Conservation (phyloP, 1,140 invertebrate species). For the Heliothis virescens region DNA sequence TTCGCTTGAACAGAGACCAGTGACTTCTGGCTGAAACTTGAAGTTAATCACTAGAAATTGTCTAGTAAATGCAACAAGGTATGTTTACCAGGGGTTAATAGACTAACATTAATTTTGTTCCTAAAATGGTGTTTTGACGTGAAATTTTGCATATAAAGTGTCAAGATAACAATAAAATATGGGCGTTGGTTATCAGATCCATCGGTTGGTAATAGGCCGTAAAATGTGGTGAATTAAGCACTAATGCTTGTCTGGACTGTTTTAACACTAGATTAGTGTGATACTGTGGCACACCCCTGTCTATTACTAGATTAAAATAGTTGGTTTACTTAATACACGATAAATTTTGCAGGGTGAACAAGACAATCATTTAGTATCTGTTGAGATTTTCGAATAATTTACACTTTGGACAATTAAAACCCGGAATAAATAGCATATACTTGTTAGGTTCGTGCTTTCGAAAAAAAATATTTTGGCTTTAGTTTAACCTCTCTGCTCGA, state of each 20-base stretch:
- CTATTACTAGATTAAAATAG: background rate
- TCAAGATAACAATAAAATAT: constrained; percentile 22
- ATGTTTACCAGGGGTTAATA: constrained; percentile 14
- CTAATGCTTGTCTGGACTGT: background rate
- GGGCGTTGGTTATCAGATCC: constrained; percentile 1
- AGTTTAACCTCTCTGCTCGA: no score
- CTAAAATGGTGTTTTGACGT: constrained; percentile 11
- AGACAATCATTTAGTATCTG: background rate
- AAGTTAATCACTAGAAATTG: constrained; percentile 28
- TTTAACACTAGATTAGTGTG: constrained; percentile 5
- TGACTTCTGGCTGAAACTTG: background rate
- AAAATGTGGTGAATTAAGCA: background rate
- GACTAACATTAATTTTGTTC: background rate
- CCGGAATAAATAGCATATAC: no score
- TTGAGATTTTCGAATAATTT: background rate
- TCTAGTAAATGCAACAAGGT: background rate
- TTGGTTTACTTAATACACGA: no score
- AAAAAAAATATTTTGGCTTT: no score
- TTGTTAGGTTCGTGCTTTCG: no score
- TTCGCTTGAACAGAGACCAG: background rate
- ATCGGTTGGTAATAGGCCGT: constrained; percentile 5
- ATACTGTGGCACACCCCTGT: background rate
- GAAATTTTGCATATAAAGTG: constrained; percentile 22
- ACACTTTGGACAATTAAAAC: no score
- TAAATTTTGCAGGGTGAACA: background rate